Percentiles rank a stretch among this genome's conserved stretches.
Conservation (phyloP, 2,888 invertebrate species). For the Mesoligia furuncula region DNA sequence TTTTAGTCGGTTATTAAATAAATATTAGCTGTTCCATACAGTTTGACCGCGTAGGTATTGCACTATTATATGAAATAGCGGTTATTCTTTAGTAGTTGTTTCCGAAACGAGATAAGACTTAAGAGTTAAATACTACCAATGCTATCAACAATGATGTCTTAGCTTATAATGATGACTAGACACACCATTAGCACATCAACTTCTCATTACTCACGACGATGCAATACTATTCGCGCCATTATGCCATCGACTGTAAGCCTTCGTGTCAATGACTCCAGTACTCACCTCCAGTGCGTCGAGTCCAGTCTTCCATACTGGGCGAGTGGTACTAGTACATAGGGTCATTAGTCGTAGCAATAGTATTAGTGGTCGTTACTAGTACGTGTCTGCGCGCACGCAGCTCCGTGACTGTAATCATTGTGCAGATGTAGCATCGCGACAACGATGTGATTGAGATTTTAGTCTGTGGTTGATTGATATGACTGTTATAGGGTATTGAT, state of each 20-base stretch:
- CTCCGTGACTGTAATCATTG: conserved; percentile 14
- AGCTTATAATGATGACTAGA: neutral
- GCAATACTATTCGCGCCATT: neutral
- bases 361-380: conserved; percentile 19
- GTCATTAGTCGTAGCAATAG: conserved; percentile 41
- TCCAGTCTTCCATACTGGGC: conserved; percentile 30
- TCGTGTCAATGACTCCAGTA: conserved; percentile 37
- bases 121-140: neutral
- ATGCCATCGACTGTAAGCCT: neutral
- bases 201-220: conserved; percentile 8
- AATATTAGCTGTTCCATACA: too few relatives aligned
- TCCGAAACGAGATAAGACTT: neutral
- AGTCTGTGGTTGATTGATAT: neutral
- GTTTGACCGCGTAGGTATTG: too few relatives aligned
- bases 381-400: conserved; percentile 37
- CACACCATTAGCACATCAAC: neutral
- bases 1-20: too few relatives aligned
- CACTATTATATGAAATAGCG: too few relatives aligned
- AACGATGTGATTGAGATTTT: conserved; percentile 5
- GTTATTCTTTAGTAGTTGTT: neutral
- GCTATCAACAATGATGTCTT: conserved; percentile 12
- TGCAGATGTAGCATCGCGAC: conserved; percentile 9
- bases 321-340: conserved; percentile 35
- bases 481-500: neutral
- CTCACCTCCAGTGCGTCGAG: neutral